Evolutionary conservation across 2,113 vertebrate genomes (phyloP).

Genomic region (Aramus guarauna): DNA sequence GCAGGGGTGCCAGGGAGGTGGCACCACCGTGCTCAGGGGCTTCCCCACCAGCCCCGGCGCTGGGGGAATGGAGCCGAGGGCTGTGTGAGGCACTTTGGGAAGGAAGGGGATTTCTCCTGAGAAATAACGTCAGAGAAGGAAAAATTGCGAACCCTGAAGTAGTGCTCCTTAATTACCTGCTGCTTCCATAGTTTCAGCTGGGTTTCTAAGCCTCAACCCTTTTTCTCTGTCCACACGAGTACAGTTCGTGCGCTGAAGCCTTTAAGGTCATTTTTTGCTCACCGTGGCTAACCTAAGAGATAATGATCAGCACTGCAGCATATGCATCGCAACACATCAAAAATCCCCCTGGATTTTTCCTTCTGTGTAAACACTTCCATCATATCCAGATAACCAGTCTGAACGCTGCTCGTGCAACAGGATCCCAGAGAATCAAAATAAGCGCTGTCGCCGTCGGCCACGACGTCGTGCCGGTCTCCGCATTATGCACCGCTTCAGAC

Average conservation of each 20-base stretch:
- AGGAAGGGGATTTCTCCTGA: neutral
- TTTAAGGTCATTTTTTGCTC: neutral
- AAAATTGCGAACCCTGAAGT: fast-evolving
- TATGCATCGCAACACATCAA: neutral
- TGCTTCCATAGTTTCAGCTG: neutral
- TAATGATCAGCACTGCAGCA: neutral
- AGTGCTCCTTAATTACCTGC: neutral
- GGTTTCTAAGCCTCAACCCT: neutral
- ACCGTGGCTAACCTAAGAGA: neutral
- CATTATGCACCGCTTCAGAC: neutral
- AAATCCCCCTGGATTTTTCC: neutral
- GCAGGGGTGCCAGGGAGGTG: neutral
- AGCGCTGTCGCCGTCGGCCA: neutral
- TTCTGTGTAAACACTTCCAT: neutral
- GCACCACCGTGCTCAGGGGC: neutral
- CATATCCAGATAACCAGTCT: neutral
- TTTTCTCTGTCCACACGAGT: neutral
- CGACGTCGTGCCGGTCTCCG: neutral
- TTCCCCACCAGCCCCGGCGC: neutral
- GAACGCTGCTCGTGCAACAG: neutral
- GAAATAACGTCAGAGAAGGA: neutral
- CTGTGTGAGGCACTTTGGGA: neutral
- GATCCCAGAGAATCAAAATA: neutral
- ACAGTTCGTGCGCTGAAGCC: neutral
- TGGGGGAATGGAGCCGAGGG: neutral